Base-by-base conservation (phyloP, 1,140 invertebrate species). In the Thaumatotibia leucotreta region DNA sequence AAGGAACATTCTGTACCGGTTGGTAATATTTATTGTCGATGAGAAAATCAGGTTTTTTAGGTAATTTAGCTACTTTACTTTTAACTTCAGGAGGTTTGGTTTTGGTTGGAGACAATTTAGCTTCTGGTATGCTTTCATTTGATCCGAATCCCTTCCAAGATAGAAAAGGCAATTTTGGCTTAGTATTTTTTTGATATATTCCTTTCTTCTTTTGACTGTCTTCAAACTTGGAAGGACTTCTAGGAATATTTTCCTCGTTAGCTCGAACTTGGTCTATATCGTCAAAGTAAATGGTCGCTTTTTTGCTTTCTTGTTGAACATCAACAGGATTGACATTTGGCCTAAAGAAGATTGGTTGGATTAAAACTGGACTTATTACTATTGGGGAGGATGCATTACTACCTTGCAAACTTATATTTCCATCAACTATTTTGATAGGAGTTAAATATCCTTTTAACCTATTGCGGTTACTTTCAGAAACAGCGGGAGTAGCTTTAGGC, bases 21-120 rank as follows among this genome's bases (percentile, higher is more conserved):
- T 88, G 86, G 65, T 89, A 89, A 65, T 89, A 89, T 68, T 88
- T 76, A 31, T 91, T 91, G 39, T 88, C 86, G 14, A 85, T 77
- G 31, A 89, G 74, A 72, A 76, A 88, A 65, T 82, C 75, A 5
- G 85, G 84, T 5, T 76, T 77, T 76, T 81, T 86, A 4, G 77
- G 72, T 63, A 89, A 67, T 63, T 83, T 88, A 4, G 71, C 80
- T 10, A 88, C 80, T 24, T 64, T 68, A 23, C 23, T 22, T 61
- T 68, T 66, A 20, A 74, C 17, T 66, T 79, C 79, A 23, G 69
- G 5, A 20, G 68, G 49, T 31, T 74, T 69, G 20, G 54, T 65
- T 69, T 73, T 79, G 33, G 49, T 77, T 2, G 74, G 67, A 2
- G 76, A 70, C 27, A 72, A 32, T 66, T 77, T 76, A 10, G 68